Evolutionary conservation across 2,797 vertebrate species (phyloP), one percentile per base, ranked within the genome.

Genomic region (Saxicola maurus): DNA sequence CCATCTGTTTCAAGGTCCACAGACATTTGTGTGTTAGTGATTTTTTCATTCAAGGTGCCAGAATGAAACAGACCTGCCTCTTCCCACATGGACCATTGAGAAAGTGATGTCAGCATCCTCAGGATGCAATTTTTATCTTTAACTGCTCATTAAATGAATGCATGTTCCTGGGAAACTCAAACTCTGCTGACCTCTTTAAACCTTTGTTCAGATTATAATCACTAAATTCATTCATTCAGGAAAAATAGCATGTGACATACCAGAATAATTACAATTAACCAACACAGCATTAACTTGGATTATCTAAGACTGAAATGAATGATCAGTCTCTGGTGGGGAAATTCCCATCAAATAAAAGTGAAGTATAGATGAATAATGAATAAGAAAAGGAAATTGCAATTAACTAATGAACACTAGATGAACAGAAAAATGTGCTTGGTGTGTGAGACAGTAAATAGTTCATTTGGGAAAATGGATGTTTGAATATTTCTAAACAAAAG

Each of bases 191-290:
- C 75, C 83, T 74, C 57, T 82, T 80, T 71, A 82, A 74, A 52
- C 81, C 53, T 84, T 92, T 92, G 71, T 91, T 86, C 53, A 77
- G 71, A 86, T 82, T 80, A 51, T 82, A 93, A 93, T 91, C 71
- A 84, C 23, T 82, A 82, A 30, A 92, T 77, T 82, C 81, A 90
- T 90, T 91, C 86, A 93, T 56, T 91, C 81, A 85, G 45, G 86
- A 46, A 88, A 94, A 95, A 93, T 86, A 74, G 16, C 53, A 91
- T 91, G 81, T 90, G 95, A 80, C 88, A 90, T 61, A 88, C 0
- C 4, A 89, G 55, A 92, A 87, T 92, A 93, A 91, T 93, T 85
- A 51, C 66, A 86, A 72, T 86, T 91, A 92, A 82, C 46, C 46
- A 90, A 82, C 78, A 90, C 31, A 72, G 57, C 24, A 93, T 92